Conservation (phyloP, 1,140 invertebrate genomes). For the Nasonia longicornis region DNA sequence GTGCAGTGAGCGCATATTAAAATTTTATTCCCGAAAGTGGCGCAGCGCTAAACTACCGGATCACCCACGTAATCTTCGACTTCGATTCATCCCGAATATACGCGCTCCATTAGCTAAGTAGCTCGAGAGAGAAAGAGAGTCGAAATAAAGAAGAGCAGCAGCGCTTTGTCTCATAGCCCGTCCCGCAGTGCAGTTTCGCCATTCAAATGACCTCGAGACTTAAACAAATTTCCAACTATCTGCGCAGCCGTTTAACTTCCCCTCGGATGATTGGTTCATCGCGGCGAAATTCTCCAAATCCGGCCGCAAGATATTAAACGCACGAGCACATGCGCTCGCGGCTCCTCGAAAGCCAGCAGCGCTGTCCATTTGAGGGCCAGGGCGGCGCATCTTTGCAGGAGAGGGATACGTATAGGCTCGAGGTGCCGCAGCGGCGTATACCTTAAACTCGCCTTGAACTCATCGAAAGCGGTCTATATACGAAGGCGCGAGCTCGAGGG, state of each 20-base stretch:
- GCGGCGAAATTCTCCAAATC: too few species aligned
- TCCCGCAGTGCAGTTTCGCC: background rate
- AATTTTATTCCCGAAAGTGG: background rate
- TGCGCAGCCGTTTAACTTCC: too few species aligned
- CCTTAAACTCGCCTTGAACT: conserved; percentile 23
- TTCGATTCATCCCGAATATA: background rate
- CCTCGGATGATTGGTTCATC: background rate
- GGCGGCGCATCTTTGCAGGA: background rate
- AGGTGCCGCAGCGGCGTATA: background rate
- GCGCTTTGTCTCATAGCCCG: background rate
- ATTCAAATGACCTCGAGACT: background rate
- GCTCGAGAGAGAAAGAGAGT: background rate
- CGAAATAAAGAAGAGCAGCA: background rate
- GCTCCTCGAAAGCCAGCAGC: background rate
- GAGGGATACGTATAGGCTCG: background rate
- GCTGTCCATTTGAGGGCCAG: background rate
- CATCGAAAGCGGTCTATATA: conserved; percentile 17
- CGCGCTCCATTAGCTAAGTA: conserved; percentile 17
- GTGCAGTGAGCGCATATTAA: background rate
- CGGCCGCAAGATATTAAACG: background rate
- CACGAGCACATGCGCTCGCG: background rate
- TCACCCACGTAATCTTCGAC: background rate
- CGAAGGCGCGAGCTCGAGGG: background rate
- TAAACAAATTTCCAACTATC: background rate
- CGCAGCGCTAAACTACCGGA: background rate